phyloP scores from a whole-genome alignment of 2,888 invertebrate genomes.

The Metellina segmentata region DNA sequence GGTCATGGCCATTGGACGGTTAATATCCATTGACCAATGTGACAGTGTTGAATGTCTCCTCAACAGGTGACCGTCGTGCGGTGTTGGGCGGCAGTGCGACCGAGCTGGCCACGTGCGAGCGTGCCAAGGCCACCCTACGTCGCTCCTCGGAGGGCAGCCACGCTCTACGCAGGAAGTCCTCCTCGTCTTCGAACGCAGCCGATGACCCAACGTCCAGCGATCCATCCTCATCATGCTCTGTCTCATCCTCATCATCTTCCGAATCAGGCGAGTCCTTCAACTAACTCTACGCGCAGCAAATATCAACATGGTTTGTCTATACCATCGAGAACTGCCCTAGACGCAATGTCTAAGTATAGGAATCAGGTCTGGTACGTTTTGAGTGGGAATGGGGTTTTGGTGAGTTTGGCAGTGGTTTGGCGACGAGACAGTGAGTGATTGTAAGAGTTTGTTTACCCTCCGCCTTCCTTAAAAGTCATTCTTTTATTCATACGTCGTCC shows the following conservation, averaged over 20 bases:
- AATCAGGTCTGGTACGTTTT: no score
- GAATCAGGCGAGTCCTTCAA: constrained; percentile 50
- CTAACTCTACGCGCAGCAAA: no score
- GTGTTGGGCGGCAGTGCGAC: constrained; percentile 69
- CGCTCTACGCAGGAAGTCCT: constrained; percentile 49
- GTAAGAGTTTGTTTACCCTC: no score
- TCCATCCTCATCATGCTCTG: constrained; percentile 33
- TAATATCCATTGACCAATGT: background rate
- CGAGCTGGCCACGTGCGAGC: constrained; percentile 48
- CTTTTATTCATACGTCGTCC: no score
- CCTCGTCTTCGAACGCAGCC: constrained; percentile 60
- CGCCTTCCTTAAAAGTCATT: no score
- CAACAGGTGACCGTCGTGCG: constrained; percentile 51
- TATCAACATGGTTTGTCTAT: no score
- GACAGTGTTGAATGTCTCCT: background rate
- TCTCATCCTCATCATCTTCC: constrained; percentile 46
- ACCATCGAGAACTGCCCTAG: no score
- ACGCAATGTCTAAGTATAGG: no score
- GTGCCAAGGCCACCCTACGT: constrained; percentile 47
- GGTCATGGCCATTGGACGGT: no score
- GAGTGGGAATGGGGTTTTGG: no score
- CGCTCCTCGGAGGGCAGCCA: constrained; percentile 64
- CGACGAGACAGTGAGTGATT: no score
- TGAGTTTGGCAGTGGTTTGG: no score
- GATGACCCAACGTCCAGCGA: constrained; percentile 63